Base-by-base conservation (phyloP, 2,113 vertebrate species). In the Gobiocypris rarus region DNA sequence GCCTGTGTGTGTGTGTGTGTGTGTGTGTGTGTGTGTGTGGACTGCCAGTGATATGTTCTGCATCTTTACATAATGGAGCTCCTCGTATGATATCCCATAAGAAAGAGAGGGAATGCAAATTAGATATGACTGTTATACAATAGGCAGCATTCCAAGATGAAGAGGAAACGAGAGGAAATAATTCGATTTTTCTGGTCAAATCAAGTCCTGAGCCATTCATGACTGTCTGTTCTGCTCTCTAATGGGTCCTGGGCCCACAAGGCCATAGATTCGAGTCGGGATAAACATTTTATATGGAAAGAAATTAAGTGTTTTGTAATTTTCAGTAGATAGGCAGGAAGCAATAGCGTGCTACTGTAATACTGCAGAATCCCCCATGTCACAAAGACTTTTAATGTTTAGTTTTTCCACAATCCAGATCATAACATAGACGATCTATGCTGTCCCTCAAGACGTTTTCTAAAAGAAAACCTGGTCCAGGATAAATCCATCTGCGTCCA, bases 1-100 rank as follows among this genome's bases (percentile, higher is more conserved):
- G 65, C 31, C 17, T 69, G n/a, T 59, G 59, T 61, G 59, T 61
- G 59, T 61, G 58, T 26, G 24, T 14, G n/a, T 28, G 5, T 31
- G 59, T 15, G 61, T 31, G 26, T 31, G 61, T 31, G 5, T 65
- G 14, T 19, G 63, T 34, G 63, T 2, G 11, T 70, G 0, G 19
- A 41, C 34, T 17, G 9, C 31, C 48, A 5, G 85, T 86, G 86
- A 85, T 88, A 82, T 87, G 86, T 75, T 91, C 89, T 87, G 88
- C 89, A 89, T 92, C 88, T 93, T 91, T 90, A 91, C 88, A 77
- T 90, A 92, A 92, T 85, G 75, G 82, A 83, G 74, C 52, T 85
- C 82, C 79, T 59, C 85, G 81, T 88, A 79, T 65, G 83, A 85
- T 75, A 80, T 63, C 78, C 87, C 31, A 61, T 83, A 74, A 77